Conservation (phyloP, 1,140 invertebrate genomes). For the Microvelia longipes region DNA sequence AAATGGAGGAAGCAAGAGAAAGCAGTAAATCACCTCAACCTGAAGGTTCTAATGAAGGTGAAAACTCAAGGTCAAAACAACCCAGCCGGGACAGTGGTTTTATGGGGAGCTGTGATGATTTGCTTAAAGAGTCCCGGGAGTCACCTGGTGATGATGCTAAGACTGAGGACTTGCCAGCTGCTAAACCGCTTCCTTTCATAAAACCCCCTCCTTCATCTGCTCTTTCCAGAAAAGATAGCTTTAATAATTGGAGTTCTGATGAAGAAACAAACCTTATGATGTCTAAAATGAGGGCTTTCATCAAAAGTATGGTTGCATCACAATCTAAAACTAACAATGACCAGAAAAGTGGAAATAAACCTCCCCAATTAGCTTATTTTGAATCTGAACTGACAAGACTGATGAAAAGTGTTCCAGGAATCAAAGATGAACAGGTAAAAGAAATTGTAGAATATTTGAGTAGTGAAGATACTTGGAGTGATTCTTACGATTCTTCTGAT, state of each 20-base stretch:
- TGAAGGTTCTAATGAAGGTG: conserved; percentile 19
- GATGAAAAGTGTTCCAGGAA: conserved; percentile 83
- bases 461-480: conserved; percentile 81
- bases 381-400: conserved; percentile 73
- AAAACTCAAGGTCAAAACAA: conserved; percentile 40
- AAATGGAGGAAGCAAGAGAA: conserved; percentile 33
- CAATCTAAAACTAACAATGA: conserved; percentile 26
- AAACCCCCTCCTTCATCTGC: conserved; percentile 28
- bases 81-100: conserved; percentile 74
- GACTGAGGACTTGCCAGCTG: conserved; percentile 16
- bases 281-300: conserved; percentile 82
- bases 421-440: conserved; percentile 72
- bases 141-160: conserved; percentile 22
- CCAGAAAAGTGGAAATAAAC: conserved; percentile 35
- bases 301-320: conserved; percentile 63
- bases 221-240: conserved; percentile 67
- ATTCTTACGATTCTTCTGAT: conserved; percentile 78
- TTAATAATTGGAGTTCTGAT: conserved; percentile 84
- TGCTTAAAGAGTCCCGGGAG: conserved; percentile 44
- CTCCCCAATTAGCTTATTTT: conserved; percentile 69
- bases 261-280: conserved; percentile 89
- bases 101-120: conserved; percentile 71
- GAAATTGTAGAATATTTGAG: conserved; percentile 83
- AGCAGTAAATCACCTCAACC: conserved; percentile 41
- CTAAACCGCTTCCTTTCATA: conserved; percentile 4